A percentile compares a stretch with the other conserved stretches of the same genome.
These are phyloP conservation scores for Bombus superbus DNA, from an alignment of 1,140 invertebrate genomes.

Conservation along the genomic window DNA sequence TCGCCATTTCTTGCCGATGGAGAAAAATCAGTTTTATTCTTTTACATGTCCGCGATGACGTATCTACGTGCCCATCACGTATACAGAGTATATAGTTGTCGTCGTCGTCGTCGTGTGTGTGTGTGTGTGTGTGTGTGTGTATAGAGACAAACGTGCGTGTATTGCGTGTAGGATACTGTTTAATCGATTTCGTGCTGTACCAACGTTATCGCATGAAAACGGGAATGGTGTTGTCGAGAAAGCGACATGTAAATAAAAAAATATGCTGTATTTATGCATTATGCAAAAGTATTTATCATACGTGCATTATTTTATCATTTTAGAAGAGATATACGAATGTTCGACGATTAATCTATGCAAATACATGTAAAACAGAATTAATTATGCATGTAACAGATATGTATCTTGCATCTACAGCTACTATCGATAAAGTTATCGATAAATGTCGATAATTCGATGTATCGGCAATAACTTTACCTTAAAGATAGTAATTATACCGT, in stretches of 20 bases:
- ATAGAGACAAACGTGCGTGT: not conserved
- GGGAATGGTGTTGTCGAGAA: not conserved
- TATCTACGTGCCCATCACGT: not conserved
- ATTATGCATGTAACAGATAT: not conserved
- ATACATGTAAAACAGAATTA: not conserved
- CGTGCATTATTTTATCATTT: not conserved
- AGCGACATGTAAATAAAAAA: not conserved
- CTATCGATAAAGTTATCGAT: not conserved
- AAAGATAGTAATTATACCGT: too few relatives aligned
- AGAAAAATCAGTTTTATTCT: not conserved
- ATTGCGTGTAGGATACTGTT: slow-evolving; percentile 34
- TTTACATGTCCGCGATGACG: not conserved
- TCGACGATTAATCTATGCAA: too few relatives aligned
- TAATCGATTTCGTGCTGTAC: slow-evolving; percentile 49
- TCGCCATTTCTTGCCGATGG: not conserved
- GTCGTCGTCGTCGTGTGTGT: not conserved
- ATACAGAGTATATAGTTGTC: too few relatives aligned
- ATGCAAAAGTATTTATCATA: not conserved
- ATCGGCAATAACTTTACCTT: too few relatives aligned
- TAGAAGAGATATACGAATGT: not conserved
- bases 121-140: not conserved
- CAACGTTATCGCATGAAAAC: slow-evolving; percentile 48
- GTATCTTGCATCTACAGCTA: too few relatives aligned
- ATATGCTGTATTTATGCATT: not conserved
- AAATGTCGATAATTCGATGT: not conserved